Base-by-base conservation (phyloP, 2,113 vertebrate species). In the Hypanus sabinus region DNA sequence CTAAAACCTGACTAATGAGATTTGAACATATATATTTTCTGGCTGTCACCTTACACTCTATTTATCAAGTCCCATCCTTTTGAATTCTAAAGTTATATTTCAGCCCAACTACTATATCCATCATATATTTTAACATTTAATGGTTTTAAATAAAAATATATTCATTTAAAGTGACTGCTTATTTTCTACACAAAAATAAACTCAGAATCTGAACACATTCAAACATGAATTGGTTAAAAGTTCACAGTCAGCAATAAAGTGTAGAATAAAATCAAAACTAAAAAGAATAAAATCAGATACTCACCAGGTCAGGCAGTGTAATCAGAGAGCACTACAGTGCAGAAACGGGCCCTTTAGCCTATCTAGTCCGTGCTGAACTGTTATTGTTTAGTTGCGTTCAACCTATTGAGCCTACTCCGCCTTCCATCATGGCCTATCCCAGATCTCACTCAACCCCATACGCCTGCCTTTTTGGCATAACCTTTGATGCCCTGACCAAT, bases 1-100 rank as follows among this genome's bases (percentile, higher is more conserved):
- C 97, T 97, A 97, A 97, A 96, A 95, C 96, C 97, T 96, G 95
- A 95, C 96, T 97, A 96, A 73, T 71, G 91, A 70, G 65, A 55
- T 71, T 92, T 38, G 33, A 8, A 92, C 24, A 73, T 93, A 46
- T 38, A 14, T 93, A 27, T 93, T 22, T 55, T 73, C n/a, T 73
- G 38, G 24, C 1, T 20, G 65, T 93, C n/a, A 71, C 68, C 70
- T 46, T 22, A 20, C 22, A 75, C 2, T 60, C 33, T 90, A 65
- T 68, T 90, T 18, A 65, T 30, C 62, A 68, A 62, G 33, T 20
- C 14, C 7, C 65, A 68, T n/a, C 30, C 12, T 36, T 65, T 33
- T 87, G 30, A 68, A 90, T 90, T 90, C 30, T n/a, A 62, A n/a
- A 62, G 20, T 7, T 12, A 2, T 57, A 83, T 24, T 62, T 87